These are phyloP conservation scores for Acrobasis repandana DNA, from an alignment of 2,888 invertebrate genomes.

Conservation along the genomic window DNA sequence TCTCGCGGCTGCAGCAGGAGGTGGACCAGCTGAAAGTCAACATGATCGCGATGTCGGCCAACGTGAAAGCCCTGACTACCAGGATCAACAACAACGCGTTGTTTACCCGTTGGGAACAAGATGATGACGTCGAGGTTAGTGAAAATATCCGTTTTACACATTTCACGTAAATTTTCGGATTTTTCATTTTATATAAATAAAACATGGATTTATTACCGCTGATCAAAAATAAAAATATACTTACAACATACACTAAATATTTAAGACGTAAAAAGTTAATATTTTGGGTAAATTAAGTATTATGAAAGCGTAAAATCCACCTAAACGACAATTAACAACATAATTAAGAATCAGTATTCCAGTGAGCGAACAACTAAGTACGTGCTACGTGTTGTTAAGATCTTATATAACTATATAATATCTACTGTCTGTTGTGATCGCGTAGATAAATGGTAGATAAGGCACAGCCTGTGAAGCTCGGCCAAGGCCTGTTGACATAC, in stretches of 20 bases:
- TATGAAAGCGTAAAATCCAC: neutral
- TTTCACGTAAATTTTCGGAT: neutral
- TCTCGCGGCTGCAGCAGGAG: slow-evolving; percentile 58
- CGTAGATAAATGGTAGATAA: slow-evolving; percentile 46
- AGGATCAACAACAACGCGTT: slow-evolving; percentile 63
- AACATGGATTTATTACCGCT: too few species aligned
- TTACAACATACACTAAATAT: too few species aligned
- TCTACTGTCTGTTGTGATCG: slow-evolving; percentile 43
- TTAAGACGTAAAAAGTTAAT: neutral
- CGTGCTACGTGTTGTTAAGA: slow-evolving; percentile 46
- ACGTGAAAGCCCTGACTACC: slow-evolving; percentile 62
- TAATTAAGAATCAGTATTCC: slow-evolving; percentile 24
- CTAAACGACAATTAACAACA: neutral
- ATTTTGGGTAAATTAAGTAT: neutral
- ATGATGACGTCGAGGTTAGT: slow-evolving; percentile 73
- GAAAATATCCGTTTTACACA: neutral
- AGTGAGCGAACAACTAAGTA: slow-evolving; percentile 23
- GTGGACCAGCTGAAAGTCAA: slow-evolving; percentile 67
- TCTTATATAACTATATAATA: slow-evolving; percentile 46
- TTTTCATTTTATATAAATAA: neutral
- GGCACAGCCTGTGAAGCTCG: slow-evolving; percentile 34
- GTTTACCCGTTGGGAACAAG: slow-evolving; percentile 60
- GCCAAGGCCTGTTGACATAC: slow-evolving; percentile 42
- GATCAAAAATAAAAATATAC: too few species aligned
- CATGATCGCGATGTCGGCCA: slow-evolving; percentile 64